Percentiles rank a stretch among this genome's conserved stretches.
phyloP scores from a whole-genome alignment of 2,797 vertebrate genomes.

The Monodelphis domestica region DNA sequence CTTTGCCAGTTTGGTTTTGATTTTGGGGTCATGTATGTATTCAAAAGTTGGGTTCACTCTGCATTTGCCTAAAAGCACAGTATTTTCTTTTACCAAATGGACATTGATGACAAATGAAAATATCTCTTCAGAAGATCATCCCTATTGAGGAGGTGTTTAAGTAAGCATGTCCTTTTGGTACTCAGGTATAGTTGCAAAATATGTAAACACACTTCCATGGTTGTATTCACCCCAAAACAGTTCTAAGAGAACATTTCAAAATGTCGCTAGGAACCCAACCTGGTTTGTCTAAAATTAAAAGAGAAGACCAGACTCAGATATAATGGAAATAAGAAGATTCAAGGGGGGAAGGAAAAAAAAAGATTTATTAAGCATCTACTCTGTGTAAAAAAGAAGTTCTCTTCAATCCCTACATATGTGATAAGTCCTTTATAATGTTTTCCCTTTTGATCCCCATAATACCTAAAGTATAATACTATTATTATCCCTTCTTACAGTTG shows the following conservation, averaged over 20 bases:
- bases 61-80: not conserved
- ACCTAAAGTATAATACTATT: not conserved
- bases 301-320: not conserved
- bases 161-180: not conserved
- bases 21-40: not conserved
- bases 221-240: not conserved
- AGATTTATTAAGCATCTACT: not conserved
- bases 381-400: too few relatives aligned
- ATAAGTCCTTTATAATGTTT: not conserved
- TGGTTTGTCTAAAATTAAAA: not conserved
- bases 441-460: not conserved
- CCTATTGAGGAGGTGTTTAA: too few relatives aligned
- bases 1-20: not conserved
- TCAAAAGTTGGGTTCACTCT: not conserved
- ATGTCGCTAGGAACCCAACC: not conserved
- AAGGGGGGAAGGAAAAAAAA: not conserved
- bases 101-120: not conserved
- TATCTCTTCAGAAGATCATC: too few relatives aligned
- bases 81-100: not conserved
- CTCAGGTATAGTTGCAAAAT: not conserved
- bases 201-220: not conserved
- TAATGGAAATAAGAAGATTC: not conserved
- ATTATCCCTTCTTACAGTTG: not conserved
- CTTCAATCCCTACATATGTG: too few relatives aligned
- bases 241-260: not conserved